Conservation (phyloP, 2,797 vertebrate genomes). For the Fratercula arctica region DNA sequence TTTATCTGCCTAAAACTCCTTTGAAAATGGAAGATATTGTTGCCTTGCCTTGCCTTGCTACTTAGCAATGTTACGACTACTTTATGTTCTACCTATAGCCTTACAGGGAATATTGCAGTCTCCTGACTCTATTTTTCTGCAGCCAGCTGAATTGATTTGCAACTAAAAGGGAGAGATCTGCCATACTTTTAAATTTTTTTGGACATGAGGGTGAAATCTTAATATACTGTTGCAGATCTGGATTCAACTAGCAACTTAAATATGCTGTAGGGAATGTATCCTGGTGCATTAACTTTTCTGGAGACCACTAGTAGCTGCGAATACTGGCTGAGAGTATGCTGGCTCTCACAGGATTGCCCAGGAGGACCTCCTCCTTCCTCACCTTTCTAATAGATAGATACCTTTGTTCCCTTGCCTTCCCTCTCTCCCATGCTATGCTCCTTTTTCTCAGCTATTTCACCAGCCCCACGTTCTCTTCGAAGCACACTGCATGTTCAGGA, state of each 20-base stretch:
- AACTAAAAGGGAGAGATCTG: neutral
- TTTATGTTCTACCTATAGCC: neutral
- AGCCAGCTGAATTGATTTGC: neutral
- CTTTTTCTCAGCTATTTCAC: neutral
- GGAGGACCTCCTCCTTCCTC: neutral
- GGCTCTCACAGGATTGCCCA: neutral
- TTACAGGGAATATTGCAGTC: neutral
- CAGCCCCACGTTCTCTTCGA: neutral
- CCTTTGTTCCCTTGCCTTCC: neutral
- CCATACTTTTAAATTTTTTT: neutral
- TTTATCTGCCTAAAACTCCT: neutral
- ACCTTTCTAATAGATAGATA: neutral
- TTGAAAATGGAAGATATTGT: neutral
- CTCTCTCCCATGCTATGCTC: neutral
- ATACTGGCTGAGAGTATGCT: neutral
- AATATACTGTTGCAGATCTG: neutral
- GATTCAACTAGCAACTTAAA: neutral
- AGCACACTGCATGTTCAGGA: neutral
- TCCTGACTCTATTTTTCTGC: neutral
- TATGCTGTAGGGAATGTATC: neutral
- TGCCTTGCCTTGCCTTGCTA: neutral
- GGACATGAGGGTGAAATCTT: neutral
- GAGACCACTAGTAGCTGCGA: neutral
- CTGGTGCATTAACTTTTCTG: neutral
- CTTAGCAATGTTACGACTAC: neutral